Percentiles rank a stretch among this genome's conserved stretches.
Evolutionary conservation across 2,797 vertebrate species (phyloP).

Genomic region (Nyctibius grandis): DNA sequence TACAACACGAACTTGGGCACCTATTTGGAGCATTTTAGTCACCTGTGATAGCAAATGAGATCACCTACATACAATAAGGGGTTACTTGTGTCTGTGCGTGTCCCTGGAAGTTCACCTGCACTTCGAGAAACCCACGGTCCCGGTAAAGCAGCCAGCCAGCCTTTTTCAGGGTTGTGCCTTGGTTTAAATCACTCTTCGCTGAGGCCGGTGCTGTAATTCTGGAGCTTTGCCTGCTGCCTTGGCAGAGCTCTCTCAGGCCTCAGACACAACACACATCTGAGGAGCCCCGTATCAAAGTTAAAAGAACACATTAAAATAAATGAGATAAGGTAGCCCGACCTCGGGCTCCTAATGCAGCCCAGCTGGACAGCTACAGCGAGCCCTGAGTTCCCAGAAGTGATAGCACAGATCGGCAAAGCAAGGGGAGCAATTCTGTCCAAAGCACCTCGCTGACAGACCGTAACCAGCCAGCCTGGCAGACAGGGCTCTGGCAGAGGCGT

Average conservation of each 20-base stretch:
- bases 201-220: neutral
- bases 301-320: neutral
- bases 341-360: neutral
- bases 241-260: neutral
- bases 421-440: neutral
- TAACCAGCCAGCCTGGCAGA: neutral
- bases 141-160: neutral
- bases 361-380: neutral
- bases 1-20: rapidly evolving
- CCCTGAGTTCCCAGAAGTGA: neutral
- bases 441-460: neutral
- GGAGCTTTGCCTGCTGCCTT: neutral
- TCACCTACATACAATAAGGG: rapidly evolving
- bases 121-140: neutral
- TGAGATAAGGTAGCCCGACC: neutral
- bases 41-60: neutral
- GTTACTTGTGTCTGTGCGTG: rapidly evolving
- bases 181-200: neutral
- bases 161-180: neutral
- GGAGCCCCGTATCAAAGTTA: neutral
- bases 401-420: neutral
- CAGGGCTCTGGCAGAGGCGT: neutral
- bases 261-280: neutral
- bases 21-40: neutral
- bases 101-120: neutral